Conservation (phyloP, 2,113 vertebrate species). For the Symphodus melops region DNA sequence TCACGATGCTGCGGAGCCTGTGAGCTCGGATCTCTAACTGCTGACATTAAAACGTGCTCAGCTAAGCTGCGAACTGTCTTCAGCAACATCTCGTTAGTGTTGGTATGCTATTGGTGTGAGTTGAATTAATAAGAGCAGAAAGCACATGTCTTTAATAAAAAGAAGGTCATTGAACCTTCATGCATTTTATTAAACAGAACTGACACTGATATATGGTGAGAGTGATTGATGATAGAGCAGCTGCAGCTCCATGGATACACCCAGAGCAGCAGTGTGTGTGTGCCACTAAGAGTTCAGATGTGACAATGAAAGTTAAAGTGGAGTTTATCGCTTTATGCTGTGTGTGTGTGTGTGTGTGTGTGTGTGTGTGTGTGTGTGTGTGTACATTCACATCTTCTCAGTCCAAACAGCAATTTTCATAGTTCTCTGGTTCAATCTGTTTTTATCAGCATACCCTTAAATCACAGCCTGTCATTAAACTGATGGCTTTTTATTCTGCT, state of each 20-base stretch:
- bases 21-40: background rate
- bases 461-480: background rate
- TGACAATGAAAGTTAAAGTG: background rate
- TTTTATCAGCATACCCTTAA: background rate
- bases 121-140: background rate
- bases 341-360: background rate
- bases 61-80: background rate
- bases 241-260: conserved; percentile 13
- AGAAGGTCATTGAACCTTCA: background rate
- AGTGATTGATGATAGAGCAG: conserved; percentile 31
- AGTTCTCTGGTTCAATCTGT: too few species aligned
- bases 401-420: background rate
- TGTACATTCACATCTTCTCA: background rate
- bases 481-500: background rate
- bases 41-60: background rate
- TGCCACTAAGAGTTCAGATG: background rate
- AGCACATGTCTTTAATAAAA: background rate
- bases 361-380: background rate
- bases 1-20: background rate
- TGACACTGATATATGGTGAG: background rate
- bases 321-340: background rate
- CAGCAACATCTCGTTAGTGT: background rate
- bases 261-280: conserved; percentile 1
- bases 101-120: background rate
- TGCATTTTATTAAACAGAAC: background rate